phyloP scores from a whole-genome alignment of 2,888 invertebrate genomes.

The Drosophila borealis region DNA sequence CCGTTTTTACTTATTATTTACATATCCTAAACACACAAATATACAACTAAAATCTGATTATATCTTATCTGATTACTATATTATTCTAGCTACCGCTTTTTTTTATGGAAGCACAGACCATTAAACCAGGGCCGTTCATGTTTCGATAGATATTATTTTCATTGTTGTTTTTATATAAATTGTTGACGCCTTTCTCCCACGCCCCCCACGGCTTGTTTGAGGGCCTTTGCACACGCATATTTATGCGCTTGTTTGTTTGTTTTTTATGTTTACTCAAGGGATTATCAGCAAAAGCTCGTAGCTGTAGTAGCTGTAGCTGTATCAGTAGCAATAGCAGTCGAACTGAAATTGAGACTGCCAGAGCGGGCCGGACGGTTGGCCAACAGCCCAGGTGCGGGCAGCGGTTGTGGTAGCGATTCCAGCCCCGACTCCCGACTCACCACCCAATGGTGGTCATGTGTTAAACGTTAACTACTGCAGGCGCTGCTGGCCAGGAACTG shows the following conservation, averaged over 20 bases:
- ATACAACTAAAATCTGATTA: conserved; percentile 10
- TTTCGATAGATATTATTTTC: conserved; percentile 11
- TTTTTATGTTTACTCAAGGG: conserved; percentile 47
- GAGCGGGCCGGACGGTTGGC: conserved; percentile 5
- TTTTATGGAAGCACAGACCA: conserved; percentile 2
- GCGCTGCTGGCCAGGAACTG: conserved; percentile 14
- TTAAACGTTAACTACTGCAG: conserved; percentile 43
- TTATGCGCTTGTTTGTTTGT: conserved; percentile 49
- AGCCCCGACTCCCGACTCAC: neutral
- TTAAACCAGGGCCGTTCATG: conserved; percentile 4
- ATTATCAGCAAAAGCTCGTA: conserved; percentile 34
- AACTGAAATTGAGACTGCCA: conserved; percentile 29
- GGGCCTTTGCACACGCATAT: conserved; percentile 23
- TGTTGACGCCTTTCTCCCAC: neutral
- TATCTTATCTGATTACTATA: conserved; percentile 17
- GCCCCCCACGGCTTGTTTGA: no score
- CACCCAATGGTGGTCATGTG: conserved; percentile 30
- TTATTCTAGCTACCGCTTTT: neutral
- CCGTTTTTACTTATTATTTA: no score
- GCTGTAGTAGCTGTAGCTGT: conserved; percentile 5
- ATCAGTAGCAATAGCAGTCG: conserved; percentile 18
- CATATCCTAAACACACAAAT: no score
- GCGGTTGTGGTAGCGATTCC: conserved; percentile 9
- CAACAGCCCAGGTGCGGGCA: conserved; percentile 7
- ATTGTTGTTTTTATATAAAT: conserved; percentile 8